phyloP scores from a whole-genome alignment of 2,797 vertebrate species.

The Furcifer pardalis region DNA sequence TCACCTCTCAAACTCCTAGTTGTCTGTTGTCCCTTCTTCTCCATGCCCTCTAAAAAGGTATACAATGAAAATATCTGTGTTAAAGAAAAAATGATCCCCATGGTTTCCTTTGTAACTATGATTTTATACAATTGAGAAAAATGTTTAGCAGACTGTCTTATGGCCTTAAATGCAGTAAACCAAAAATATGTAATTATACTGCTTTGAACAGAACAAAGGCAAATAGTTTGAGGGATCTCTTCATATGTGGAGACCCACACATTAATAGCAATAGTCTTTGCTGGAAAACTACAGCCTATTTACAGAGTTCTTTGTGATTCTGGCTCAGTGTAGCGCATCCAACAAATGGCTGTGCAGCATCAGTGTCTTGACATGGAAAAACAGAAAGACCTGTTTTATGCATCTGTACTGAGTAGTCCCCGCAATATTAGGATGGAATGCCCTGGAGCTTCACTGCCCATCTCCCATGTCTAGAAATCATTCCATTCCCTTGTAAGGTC shows the following conservation, averaged over 20 bases:
- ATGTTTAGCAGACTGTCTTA: background rate
- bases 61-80: background rate
- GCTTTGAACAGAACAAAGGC: background rate
- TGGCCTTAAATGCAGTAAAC: background rate
- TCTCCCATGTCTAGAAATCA: constrained; percentile 14
- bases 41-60: background rate
- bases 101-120: background rate
- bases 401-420: constrained; percentile 4
- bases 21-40: background rate
- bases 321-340: background rate
- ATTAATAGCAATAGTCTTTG: background rate
- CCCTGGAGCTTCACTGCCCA: background rate
- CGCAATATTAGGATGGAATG: constrained; percentile 10
- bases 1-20: background rate
- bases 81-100: background rate
- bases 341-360: background rate
- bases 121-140: background rate
- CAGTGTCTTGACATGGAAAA: background rate
- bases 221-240: background rate
- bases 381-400: constrained; percentile 24
- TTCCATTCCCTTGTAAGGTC: constrained; percentile 33
- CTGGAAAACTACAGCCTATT: background rate
- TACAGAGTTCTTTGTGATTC: background rate
- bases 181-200: background rate
- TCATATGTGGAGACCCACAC: background rate